phyloP scores from a whole-genome alignment of 2,888 invertebrate species.

The Himalopsyche kuldschensis region DNA sequence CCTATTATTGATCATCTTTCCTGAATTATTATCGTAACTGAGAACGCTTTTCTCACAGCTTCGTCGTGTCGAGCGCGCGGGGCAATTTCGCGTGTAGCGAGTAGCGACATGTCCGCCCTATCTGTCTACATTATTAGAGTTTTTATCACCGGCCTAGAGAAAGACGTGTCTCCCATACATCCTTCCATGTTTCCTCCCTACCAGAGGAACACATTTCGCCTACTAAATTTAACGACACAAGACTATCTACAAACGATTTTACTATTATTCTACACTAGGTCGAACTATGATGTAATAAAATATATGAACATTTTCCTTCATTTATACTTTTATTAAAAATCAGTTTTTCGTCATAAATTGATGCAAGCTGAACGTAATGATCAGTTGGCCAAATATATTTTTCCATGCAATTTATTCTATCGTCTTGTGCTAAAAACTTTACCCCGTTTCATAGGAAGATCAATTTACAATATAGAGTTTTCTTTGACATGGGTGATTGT shows the following conservation, averaged over 20 bases:
- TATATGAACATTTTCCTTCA: too few relatives aligned
- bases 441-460: too few relatives aligned
- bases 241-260: background rate
- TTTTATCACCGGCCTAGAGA: slow-evolving; percentile 29
- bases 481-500: too few relatives aligned
- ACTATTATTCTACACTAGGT: background rate
- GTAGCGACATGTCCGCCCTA: slow-evolving; percentile 24
- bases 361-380: too few relatives aligned
- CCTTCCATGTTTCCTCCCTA: background rate
- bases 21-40: background rate
- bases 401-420: too few relatives aligned
- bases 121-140: slow-evolving; percentile 37
- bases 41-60: background rate
- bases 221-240: background rate
- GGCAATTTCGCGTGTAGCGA: slow-evolving; percentile 7
- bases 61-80: background rate
- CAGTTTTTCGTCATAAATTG: too few relatives aligned
- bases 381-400: too few relatives aligned
- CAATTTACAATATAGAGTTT: too few relatives aligned
- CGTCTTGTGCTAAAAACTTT: too few relatives aligned
- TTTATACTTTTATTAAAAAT: too few relatives aligned
- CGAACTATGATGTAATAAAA: too few relatives aligned
- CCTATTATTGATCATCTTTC: background rate
- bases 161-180: slow-evolving; percentile 19
- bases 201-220: background rate